Base-by-base conservation (phyloP, 1,140 invertebrate genomes). In the Sitophilus oryzae region DNA sequence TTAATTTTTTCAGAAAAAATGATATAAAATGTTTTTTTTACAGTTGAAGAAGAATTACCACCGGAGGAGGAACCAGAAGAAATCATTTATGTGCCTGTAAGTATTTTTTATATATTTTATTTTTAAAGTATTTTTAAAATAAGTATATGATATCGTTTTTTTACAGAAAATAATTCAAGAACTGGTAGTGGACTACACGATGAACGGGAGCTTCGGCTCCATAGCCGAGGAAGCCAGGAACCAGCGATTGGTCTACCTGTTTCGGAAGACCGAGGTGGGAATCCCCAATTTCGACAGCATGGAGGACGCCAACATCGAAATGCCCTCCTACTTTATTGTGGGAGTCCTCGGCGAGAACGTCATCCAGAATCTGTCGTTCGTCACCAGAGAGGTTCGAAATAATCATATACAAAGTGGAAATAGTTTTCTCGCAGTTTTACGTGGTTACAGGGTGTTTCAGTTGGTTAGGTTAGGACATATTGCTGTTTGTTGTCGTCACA, bases 201-300 rank as follows among this genome's bases (percentile, higher is more conserved):
- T 89, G 3, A 76, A 85, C 34, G 80, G 81, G 0, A 67, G 77
- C 18, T 87, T 85, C 57, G 85, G 85, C 0, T 73, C 76, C 22
- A 70, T 86, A 44, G 72, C 76, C 6, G 74, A 75, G 0, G 56
- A 67, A 30, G 42, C 61, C 6, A 65, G 75, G 0, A 77, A 81
- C 16, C 71, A 71, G 0, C 77, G 79, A 44, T 79, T 83, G 56
- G 70, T 86, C 0, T 90, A 87, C 64, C 78, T 89, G 45, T 61
- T 87, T 51, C 75, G 85, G 36, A 71, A 69, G n/a, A 73, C 68
- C 5, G 80, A 80, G 19, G 73, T 80, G 19, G 74, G 75, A 3
- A 72, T 86, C 37, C 83, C 82, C 0, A 66, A 43, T 9, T 81
- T 77, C 52, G 70, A 76, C 14, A 70, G 73, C 3, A 59, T 69